Conservation (phyloP, 2,797 vertebrate genomes). For the Lophius americanus region DNA sequence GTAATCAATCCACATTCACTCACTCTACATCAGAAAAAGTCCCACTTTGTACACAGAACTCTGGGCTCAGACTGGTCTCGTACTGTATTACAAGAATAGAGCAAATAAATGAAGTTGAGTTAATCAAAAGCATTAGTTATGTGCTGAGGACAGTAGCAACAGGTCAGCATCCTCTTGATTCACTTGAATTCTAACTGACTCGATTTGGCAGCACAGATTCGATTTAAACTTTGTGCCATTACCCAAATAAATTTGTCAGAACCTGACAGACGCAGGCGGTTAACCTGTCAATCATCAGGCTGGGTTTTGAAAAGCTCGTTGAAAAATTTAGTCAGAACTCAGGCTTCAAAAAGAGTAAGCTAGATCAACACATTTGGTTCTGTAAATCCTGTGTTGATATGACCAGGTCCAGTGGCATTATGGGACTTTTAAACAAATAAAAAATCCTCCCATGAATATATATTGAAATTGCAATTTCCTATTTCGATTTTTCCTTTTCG, state of each 20-base stretch:
- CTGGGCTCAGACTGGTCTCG: too few relatives aligned
- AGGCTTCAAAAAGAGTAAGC: too few relatives aligned
- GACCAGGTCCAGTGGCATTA: not conserved
- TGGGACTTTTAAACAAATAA: too few relatives aligned
- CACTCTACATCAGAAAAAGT: too few relatives aligned
- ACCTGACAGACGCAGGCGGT: constrained; percentile 36
- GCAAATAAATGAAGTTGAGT: too few relatives aligned
- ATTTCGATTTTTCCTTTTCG: too few relatives aligned
- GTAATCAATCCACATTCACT: too few relatives aligned
- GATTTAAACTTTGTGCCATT: constrained; percentile 27
- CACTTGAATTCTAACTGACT: constrained; percentile 35
- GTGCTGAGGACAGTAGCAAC: constrained; percentile 29
- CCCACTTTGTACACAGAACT: too few relatives aligned
- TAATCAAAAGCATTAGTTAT: not conserved
- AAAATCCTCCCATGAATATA: too few relatives aligned
- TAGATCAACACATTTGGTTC: too few relatives aligned
- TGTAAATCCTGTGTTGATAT: not conserved
- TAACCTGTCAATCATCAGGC: constrained; percentile 31
- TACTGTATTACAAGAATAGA: too few relatives aligned
- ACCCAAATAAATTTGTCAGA: constrained; percentile 49
- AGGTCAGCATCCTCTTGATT: constrained; percentile 17
- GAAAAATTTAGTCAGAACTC: constrained; percentile 20
- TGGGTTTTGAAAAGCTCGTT: constrained; percentile 13
- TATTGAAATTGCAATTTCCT: too few relatives aligned
- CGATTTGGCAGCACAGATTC: constrained; percentile 27